These are phyloP conservation scores for Anoura caudifer DNA, from an alignment of 2,113 vertebrate species.

Conservation along the genomic window DNA sequence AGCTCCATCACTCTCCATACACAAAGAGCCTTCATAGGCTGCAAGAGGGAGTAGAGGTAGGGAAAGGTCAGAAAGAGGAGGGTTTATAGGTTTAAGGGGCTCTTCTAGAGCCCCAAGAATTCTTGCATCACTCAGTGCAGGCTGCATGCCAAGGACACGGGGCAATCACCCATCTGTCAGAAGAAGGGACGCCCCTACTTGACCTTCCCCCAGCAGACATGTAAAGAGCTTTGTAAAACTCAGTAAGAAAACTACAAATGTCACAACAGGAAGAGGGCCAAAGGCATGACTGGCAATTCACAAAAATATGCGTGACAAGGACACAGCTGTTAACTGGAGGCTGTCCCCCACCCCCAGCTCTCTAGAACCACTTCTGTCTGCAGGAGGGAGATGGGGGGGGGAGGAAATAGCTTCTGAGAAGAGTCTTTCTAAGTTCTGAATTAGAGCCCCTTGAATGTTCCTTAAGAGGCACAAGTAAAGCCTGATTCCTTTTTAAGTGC, in stretches of 20 bases:
- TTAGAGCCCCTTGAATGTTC: background rate
- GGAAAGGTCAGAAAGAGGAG: background rate
- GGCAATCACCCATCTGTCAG: background rate
- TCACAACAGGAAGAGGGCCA: background rate
- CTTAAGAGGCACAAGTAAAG: background rate
- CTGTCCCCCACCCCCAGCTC: background rate
- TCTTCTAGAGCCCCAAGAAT: background rate
- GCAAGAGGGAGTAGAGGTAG: background rate
- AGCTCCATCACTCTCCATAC: background rate
- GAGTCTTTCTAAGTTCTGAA: background rate
- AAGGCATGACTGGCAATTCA: background rate
- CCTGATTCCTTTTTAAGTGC: slow-evolving; percentile 11
- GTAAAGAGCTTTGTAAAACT: background rate
- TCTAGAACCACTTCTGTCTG: background rate
- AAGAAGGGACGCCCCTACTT: background rate
- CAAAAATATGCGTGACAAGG: background rate
- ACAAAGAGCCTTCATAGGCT: background rate
- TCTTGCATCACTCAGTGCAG: background rate
- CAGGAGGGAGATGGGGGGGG: background rate
- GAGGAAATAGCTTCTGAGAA: background rate
- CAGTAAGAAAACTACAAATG: background rate
- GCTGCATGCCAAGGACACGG: background rate
- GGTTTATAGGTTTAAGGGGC: background rate
- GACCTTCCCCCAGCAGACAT: background rate
- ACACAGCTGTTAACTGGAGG: background rate